These are phyloP conservation scores for Leptarthrus brevirostris DNA, from an alignment of 2,888 invertebrate species.

Conservation along the genomic window DNA sequence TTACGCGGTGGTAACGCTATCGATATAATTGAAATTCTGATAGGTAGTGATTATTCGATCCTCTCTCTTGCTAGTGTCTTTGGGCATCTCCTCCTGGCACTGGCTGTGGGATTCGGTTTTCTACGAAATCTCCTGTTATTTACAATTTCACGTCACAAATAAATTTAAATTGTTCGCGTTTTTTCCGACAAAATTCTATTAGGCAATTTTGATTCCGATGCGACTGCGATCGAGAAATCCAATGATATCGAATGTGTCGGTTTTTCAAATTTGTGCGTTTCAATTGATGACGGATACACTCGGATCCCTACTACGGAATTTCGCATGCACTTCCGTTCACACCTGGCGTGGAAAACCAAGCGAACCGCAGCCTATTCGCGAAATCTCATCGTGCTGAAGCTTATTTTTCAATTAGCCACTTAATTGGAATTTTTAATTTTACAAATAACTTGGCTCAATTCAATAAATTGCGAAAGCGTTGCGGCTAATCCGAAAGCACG, in stretches of 20 bases:
- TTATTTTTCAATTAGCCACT: slow-evolving; percentile 34
- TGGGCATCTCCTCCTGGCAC: slow-evolving; percentile 17
- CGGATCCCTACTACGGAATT: too few species aligned
- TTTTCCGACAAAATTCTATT: slow-evolving; percentile 25
- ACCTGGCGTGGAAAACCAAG: too few species aligned
- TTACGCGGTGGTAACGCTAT: slow-evolving; percentile 68
- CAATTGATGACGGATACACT: too few species aligned
- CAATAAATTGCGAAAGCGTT: slow-evolving; percentile 9
- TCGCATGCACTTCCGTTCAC: too few species aligned
- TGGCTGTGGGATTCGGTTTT: slow-evolving; percentile 29
- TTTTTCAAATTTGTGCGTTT: too few species aligned
- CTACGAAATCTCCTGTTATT: slow-evolving; percentile 44
- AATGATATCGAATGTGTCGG: neutral
- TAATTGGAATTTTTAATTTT: slow-evolving; percentile 26
- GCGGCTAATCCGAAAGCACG: neutral
- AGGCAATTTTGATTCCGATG: slow-evolving; percentile 35
- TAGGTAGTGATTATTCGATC: slow-evolving; percentile 66
- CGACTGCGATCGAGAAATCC: slow-evolving; percentile 6
- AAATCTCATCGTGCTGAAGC: slow-evolving; percentile 7
- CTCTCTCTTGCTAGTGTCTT: slow-evolving; percentile 42
- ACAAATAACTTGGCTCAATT: neutral
- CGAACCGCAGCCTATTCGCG: too few species aligned
- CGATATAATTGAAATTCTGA: slow-evolving; percentile 69
- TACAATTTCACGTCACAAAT: slow-evolving; percentile 47
- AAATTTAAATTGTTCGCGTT: slow-evolving; percentile 15